These are phyloP conservation scores for Ammodytes dubius DNA, from an alignment of 2,113 vertebrate genomes.

Conservation along the genomic window DNA sequence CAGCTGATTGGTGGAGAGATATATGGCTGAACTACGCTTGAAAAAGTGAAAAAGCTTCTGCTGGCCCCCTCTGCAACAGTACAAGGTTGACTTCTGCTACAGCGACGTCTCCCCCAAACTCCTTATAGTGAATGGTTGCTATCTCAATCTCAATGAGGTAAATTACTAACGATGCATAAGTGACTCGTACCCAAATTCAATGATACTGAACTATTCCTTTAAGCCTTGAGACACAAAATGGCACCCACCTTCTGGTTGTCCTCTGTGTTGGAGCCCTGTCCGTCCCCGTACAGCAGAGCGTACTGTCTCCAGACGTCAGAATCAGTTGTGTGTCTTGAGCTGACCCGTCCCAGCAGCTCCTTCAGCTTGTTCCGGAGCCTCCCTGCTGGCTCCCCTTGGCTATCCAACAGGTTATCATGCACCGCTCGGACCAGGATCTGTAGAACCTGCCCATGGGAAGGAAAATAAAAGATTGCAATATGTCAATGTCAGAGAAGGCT, in stretches of 20 bases:
- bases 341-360: constrained; percentile 93
- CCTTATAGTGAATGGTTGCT: too few relatives aligned
- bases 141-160: too few relatives aligned
- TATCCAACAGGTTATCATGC: constrained; percentile 85
- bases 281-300: constrained; percentile 88
- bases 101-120: too few relatives aligned
- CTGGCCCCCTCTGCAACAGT: too few relatives aligned
- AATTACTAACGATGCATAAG: too few relatives aligned
- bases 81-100: too few relatives aligned
- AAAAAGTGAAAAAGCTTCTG: too few relatives aligned
- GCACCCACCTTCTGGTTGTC: constrained; percentile 91
- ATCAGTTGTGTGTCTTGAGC: constrained; percentile 89
- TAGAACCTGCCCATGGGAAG: constrained; percentile 85
- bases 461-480: background rate
- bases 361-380: constrained; percentile 85
- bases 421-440: constrained; percentile 90
- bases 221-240: background rate
- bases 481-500: background rate
- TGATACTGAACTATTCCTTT: too few relatives aligned
- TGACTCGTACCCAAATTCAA: too few relatives aligned
- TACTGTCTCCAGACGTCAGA: constrained; percentile 92
- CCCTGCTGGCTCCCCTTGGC: constrained; percentile 80
- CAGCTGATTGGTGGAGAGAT: too few relatives aligned
- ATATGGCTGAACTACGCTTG: too few relatives aligned
- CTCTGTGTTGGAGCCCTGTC: constrained; percentile 83